Conservation (phyloP, 1,140 invertebrate genomes). For the Neoseiulus cucumeris region DNA sequence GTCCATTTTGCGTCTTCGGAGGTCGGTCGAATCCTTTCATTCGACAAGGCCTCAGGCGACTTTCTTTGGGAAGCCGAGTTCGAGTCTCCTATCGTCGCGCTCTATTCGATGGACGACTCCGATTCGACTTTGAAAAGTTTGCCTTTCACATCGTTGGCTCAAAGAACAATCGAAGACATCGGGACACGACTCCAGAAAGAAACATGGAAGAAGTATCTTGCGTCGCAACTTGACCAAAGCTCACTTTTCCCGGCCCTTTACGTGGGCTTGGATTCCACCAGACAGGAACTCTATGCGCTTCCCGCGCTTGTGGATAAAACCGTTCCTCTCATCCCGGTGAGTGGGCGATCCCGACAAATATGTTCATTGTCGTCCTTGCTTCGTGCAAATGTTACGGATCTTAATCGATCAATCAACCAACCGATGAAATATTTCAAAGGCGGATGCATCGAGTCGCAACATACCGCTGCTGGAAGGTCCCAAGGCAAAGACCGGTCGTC, state of each 20-base stretch:
- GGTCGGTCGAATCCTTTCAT: slow-evolving; percentile 57
- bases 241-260: neutral
- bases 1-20: slow-evolving; percentile 73
- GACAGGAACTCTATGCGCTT: slow-evolving; percentile 66
- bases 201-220: slow-evolving; percentile 12
- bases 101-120: slow-evolving; percentile 39
- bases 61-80: slow-evolving; percentile 68
- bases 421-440: no score
- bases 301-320: slow-evolving; percentile 72
- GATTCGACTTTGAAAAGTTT: slow-evolving; percentile 44
- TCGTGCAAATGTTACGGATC: no score
- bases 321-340: slow-evolving; percentile 30
- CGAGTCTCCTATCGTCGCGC: slow-evolving; percentile 68
- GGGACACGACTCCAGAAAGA: slow-evolving; percentile 20
- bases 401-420: no score
- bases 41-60: slow-evolving; percentile 36
- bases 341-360: slow-evolving; percentile 15
- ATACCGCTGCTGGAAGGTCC: slow-evolving; percentile 46
- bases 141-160: slow-evolving; percentile 68
- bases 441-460: slow-evolving; percentile 16
- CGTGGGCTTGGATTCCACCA: slow-evolving; percentile 15
- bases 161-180: slow-evolving; percentile 9
- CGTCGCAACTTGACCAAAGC: neutral
- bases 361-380: no score
- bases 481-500: slow-evolving; percentile 8